Evolutionary conservation across 92 coral and sea anemone species (phyloP).

Genomic region (Actinernus sp.): DNA sequence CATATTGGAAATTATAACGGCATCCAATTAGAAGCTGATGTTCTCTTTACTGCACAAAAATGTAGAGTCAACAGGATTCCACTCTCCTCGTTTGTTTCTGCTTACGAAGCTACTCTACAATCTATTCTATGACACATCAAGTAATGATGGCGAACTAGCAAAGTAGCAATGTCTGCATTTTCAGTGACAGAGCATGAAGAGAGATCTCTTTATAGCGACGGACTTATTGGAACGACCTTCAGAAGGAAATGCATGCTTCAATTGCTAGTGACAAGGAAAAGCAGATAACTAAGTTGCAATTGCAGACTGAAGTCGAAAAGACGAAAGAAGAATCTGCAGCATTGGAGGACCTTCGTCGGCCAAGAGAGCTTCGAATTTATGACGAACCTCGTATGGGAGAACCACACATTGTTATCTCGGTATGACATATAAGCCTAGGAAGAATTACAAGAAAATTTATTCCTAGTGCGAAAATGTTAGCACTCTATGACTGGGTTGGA

Average conservation of each 20-base stretch:
- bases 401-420: constrained; percentile 46
- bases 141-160: too few relatives aligned
- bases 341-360: constrained; percentile 48
- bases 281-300: too few relatives aligned
- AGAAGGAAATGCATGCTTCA: constrained; percentile 27
- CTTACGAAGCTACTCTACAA: too few relatives aligned
- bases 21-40: too few relatives aligned
- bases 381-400: constrained; percentile 41
- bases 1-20: too few relatives aligned
- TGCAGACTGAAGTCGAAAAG: too few relatives aligned
- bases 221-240: constrained; percentile 47
- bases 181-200: too few relatives aligned
- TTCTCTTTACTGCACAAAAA: constrained; percentile 12
- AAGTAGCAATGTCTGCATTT: too few relatives aligned
- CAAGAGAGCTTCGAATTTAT: constrained; percentile 47
- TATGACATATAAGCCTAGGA: constrained; percentile 55
- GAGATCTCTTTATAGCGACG: too few relatives aligned
- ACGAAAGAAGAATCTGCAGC: constrained; percentile 18
- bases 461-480: constrained; percentile 28
- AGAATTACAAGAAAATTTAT: constrained; percentile 40
- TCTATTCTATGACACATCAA: too few relatives aligned
- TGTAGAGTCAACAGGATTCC: constrained; percentile 16
- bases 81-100: constrained; percentile 13
- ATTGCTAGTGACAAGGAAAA: constrained; percentile 34
- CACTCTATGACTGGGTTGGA: constrained; percentile 71